A percentile compares a stretch with the other conserved stretches of the same genome.
These are phyloP conservation scores for Lophotriccus pileatus DNA, from an alignment of 2,797 vertebrate genomes.

Conservation along the genomic window DNA sequence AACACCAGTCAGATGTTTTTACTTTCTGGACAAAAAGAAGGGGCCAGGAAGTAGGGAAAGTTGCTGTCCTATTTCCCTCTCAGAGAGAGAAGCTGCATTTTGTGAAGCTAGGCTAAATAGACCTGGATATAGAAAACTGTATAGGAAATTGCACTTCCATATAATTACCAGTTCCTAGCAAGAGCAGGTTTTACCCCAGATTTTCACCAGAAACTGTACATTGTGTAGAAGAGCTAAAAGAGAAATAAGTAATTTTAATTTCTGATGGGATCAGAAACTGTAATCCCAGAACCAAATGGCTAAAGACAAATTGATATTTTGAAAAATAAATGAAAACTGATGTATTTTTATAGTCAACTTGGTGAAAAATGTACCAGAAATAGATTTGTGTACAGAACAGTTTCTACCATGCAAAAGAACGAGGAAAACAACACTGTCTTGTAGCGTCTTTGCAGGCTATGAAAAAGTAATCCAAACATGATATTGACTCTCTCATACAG, in stretches of 20 bases:
- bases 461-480: not conserved
- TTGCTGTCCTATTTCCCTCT: not conserved
- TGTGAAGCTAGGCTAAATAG: not conserved
- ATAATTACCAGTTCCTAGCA: not conserved
- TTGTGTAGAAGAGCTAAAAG: not conserved
- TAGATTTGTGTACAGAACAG: slow-evolving; percentile 18
- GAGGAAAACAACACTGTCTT: not conserved
- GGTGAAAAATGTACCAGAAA: not conserved
- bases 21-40: not conserved
- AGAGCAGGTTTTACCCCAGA: not conserved
- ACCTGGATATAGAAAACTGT: rapidly evolving
- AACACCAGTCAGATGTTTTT: not conserved
- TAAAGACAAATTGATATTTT: not conserved
- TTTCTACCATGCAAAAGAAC: not conserved
- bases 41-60: not conserved
- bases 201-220: not conserved
- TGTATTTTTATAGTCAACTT: not conserved
- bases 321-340: not conserved
- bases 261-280: not conserved
- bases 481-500: not conserved
- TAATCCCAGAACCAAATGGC: not conserved
- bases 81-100: not conserved
- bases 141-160: not conserved
- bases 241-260: not conserved
- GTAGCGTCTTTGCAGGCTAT: not conserved